Conservation (phyloP, 1,140 invertebrate species). For the Euura saliciscinereae region DNA sequence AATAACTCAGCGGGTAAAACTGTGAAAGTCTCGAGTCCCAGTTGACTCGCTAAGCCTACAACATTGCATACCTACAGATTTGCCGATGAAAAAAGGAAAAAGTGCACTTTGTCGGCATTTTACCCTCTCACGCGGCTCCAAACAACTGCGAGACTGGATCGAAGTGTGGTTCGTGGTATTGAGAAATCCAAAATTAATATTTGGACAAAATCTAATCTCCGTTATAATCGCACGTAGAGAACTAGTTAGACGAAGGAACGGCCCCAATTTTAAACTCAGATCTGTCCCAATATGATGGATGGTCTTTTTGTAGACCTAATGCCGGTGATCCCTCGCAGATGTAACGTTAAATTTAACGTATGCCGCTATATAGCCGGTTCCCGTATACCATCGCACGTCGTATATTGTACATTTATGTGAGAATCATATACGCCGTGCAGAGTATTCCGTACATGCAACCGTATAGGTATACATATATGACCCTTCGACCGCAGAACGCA, state of each 20-base stretch:
- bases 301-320: conserved; percentile 7
- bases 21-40: neutral
- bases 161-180: too few species aligned
- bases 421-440: neutral
- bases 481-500: neutral
- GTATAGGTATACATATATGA: too few species aligned
- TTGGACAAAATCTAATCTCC: conserved; percentile 5
- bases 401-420: neutral
- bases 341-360: conserved; percentile 5
- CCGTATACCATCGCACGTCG: neutral
- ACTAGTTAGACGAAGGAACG: conserved; percentile 5
- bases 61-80: too few species aligned
- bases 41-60: too few species aligned
- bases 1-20: neutral
- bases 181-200: neutral
- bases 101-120: too few species aligned
- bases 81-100: too few species aligned
- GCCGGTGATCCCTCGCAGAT: conserved; percentile 2
- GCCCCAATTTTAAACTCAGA: conserved; percentile 7
- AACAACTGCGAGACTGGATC: too few species aligned
- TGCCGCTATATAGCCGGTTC: neutral
- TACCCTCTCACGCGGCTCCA: too few species aligned
- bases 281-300: conserved; percentile 4
- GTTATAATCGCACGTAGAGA: conserved; percentile 5
- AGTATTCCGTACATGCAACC: too few species aligned